Percentiles rank a stretch among this genome's conserved stretches.
Evolutionary conservation across 2,113 vertebrate species (phyloP).

Genomic region (Saccopteryx leptura): DNA sequence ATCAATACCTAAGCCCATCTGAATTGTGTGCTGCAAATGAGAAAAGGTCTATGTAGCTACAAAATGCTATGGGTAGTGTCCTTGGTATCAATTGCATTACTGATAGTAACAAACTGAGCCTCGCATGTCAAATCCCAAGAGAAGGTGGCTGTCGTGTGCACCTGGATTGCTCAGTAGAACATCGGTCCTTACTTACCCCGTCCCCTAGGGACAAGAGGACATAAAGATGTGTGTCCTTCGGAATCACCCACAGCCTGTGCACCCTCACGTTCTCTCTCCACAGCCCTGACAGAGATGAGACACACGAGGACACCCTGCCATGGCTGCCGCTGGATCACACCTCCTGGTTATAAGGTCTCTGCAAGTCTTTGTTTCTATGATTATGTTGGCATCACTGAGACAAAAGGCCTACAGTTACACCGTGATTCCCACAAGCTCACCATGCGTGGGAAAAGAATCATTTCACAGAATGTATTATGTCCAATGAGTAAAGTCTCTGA

Average conservation of each 20-base stretch:
- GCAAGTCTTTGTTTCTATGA: slow-evolving; percentile 8
- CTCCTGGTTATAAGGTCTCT: neutral
- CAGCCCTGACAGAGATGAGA: neutral
- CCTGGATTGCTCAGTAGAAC: neutral
- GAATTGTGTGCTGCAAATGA: neutral
- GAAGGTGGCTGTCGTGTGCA: neutral
- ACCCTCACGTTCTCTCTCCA: neutral
- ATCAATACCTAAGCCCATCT: neutral
- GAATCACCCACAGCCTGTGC: neutral
- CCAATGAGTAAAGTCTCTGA: neutral
- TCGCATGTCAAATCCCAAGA: neutral
- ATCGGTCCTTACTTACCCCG: neutral
- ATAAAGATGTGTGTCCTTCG: neutral
- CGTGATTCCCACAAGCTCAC: too few relatives aligned
- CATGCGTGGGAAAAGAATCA: neutral
- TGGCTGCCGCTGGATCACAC: too few relatives aligned
- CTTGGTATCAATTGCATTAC: neutral
- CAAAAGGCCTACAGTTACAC: neutral
- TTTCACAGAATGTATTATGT: neutral
- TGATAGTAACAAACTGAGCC: neutral
- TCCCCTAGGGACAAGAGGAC: neutral
- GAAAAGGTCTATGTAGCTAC: neutral
- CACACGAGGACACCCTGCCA: neutral
- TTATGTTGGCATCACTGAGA: slow-evolving; percentile 4
- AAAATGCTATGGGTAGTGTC: neutral